Percentiles rank a stretch among this genome's conserved stretches.
These are phyloP conservation scores for Pseudomyrmex dendroicus DNA, from an alignment of 1,140 invertebrate genomes.

Conservation along the genomic window DNA sequence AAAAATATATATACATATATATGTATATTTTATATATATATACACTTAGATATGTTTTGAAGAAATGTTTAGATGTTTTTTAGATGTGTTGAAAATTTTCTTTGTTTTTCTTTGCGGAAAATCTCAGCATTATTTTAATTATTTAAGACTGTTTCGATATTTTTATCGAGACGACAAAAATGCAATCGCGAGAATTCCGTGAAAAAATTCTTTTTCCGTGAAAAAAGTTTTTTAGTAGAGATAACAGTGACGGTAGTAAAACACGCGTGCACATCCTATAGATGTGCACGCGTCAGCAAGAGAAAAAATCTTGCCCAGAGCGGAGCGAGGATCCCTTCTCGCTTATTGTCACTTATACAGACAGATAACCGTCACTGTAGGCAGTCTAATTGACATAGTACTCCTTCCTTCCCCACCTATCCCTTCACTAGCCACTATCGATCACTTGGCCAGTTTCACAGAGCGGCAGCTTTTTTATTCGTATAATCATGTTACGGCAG, in stretches of 20 bases:
- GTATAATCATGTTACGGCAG: neutral
- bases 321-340: conserved; percentile 53
- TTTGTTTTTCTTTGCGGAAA: neutral
- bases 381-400: conserved; percentile 38
- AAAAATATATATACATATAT: too few relatives aligned
- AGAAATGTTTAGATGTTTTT: too few relatives aligned
- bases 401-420: neutral
- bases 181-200: neutral
- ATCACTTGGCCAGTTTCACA: conserved; percentile 6
- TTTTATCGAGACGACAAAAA: neutral
- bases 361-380: conserved; percentile 37
- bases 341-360: conserved; percentile 6
- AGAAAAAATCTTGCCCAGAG: conserved; percentile 33
- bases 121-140: neutral
- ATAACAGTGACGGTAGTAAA: neutral
- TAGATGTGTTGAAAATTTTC: too few relatives aligned
- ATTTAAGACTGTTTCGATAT: neutral
- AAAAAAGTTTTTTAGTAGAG: neutral
- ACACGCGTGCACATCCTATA: conserved; percentile 3
- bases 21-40: neutral
- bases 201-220: neutral
- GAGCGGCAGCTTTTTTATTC: neutral
- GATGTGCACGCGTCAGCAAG: neutral
- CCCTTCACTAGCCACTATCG: neutral
- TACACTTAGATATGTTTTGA: neutral